Evolutionary conservation across 1,140 invertebrate genomes (phyloP), one percentile per base, ranked within the genome.

Genomic region (Apis florea): DNA sequence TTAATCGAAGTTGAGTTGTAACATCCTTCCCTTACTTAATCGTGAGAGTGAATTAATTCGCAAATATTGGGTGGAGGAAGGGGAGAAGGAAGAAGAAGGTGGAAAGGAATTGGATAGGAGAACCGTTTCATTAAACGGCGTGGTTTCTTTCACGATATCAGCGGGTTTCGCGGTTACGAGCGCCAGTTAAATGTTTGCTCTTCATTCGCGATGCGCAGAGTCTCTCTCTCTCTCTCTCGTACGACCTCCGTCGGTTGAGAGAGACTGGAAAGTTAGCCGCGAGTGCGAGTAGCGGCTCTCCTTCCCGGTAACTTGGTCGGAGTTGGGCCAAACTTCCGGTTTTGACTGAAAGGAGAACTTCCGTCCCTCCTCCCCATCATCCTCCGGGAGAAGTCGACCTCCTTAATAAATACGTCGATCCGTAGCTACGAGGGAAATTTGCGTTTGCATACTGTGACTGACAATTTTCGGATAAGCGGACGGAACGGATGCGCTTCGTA

Each of bases 121-220:
- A 11, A 11, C 49, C 63, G 54, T 69, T 40, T 78, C 54, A 19
- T 68, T 21, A 74, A 26, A 21, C 24, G 11, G n/a, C 15, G 51
- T 8, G 70, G 58, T 82, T 85, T 78, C 79, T 82, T 85, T 66
- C 74, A 53, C 73, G 84, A 70, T 69, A 77, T 76, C 67, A 59
- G 64, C 66, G 56, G 51, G 31, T 40, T 53, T 61, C 26, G 63
- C 47, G 64, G 59, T 66, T 70, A 69, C 74, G 59, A 47, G 61
- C 53, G 53, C 56, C 61, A 49, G 78, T 72, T 85, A 80, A 75
- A 82, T 85, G 80, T 85, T 85, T 85, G 84, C 78, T 82, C 51
- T 73, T 63, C 31, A 74, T 85, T 78, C 73, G 79, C 21, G 73
- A 72, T 63, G 59, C 59, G 53, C 24, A 31, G 54, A 47, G 83